Evolutionary conservation across 2,797 vertebrate genomes (phyloP).

Genomic region (Phoeniculus purpureus): DNA sequence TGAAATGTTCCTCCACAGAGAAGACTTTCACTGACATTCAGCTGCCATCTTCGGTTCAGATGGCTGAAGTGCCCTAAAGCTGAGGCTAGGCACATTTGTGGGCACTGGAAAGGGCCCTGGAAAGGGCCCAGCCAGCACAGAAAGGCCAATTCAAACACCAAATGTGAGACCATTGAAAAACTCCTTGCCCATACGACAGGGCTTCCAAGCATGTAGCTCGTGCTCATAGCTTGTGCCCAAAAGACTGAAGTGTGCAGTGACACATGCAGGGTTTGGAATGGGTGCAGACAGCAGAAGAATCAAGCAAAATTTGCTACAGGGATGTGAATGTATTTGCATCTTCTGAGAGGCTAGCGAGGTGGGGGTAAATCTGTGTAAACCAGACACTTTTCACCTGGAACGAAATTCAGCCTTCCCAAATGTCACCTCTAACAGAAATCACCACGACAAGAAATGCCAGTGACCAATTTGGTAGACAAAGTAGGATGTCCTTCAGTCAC

Average conservation of each 20-base stretch:
- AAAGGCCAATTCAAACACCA: neutral
- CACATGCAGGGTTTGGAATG: neutral
- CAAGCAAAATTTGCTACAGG: neutral
- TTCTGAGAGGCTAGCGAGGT: neutral
- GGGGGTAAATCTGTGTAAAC: accelerated
- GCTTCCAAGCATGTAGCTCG: neutral
- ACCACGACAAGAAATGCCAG: slow-evolving; percentile 62
- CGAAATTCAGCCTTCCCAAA: neutral
- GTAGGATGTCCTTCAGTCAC: slow-evolving; percentile 15
- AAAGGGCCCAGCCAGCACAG: neutral
- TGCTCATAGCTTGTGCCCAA: neutral
- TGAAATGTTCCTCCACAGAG: neutral
- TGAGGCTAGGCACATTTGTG: neutral
- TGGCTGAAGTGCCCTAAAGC: neutral
- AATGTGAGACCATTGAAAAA: neutral
- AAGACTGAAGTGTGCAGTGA: neutral
- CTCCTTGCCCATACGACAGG: neutral
- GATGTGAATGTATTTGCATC: neutral
- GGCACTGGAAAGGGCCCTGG: neutral
- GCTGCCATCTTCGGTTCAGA: neutral
- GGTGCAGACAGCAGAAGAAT: neutral
- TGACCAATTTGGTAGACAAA: slow-evolving; percentile 56
- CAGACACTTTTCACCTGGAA: neutral
- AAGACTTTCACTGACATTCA: neutral
- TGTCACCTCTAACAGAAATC: slow-evolving; percentile 28